Base-by-base conservation (phyloP, 2,113 vertebrate genomes). In the Neodon shergylaensis region DNA sequence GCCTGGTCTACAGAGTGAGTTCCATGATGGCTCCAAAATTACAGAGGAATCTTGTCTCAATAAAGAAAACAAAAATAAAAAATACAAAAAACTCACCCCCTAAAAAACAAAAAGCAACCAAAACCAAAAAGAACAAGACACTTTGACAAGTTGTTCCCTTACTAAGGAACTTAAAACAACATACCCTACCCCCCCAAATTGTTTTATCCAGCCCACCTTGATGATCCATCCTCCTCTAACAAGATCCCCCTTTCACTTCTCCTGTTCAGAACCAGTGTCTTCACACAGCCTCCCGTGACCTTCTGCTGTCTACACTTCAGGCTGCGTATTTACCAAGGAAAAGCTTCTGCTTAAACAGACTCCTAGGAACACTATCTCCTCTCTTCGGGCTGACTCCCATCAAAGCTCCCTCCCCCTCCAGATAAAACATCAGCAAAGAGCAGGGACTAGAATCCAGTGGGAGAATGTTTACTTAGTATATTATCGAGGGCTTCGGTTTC, bases 281-380 rank as follows among this genome's bases (percentile, higher is more conserved):
- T 86, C 3, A 9, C 44, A 44, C 17, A 78, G 33, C 63, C 85
- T 79, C 17, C 16, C 9, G 0, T 12, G 26, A 84, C 47, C 21
- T 54, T 94, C 85, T 79, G 36, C 36, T 83, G n/a, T 66, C 28
- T 21, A 63, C n/a, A 31, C 54, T 70, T 92, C 47, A 66, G 91
- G 52, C 22, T 73, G 44, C 52, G 33, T 42, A 44, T 12, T 93
- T 61, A 88, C 49, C n/a, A 85, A 94, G 21, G n/a, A 91, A 90
- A 90, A 84, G 26, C 14, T 91, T 93, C 47, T 68, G 31, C 44
- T 68, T 68, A 93, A 92, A 63, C 77, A 19, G 7, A 86, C 68
- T 94, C 33, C 90, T 42, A n/a, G 36, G 66, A 91, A 96, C 44
- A 91, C 91, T 94, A 92, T 96, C 82, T 94, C 33, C 76, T 90